phyloP scores from a whole-genome alignment of 2,888 invertebrate species.

The Lochmaea crataegi region DNA sequence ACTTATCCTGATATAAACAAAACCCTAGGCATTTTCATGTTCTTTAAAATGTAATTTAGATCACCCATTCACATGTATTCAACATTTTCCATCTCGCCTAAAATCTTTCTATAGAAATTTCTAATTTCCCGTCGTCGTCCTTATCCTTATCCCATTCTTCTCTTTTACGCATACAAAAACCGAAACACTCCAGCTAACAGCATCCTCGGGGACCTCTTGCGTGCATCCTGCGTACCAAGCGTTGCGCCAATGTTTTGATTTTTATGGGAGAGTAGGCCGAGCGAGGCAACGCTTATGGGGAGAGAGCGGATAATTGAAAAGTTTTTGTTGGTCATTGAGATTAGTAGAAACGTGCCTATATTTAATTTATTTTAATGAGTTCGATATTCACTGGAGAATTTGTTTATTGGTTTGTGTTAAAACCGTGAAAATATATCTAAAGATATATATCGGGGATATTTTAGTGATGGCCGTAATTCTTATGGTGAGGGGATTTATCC shows the following conservation, averaged over 20 bases:
- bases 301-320: conserved; percentile 59
- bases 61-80: background rate
- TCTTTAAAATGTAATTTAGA: background rate
- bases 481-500: background rate
- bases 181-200: conserved; percentile 29
- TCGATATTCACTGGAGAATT: conserved; percentile 49
- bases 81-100: conserved; percentile 15
- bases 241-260: conserved; percentile 62
- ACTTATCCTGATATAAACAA: background rate
- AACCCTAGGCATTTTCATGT: background rate
- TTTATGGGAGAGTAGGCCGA: conserved; percentile 63
- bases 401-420: conserved; percentile 33
- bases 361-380: conserved; percentile 61
- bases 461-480: background rate
- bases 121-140: conserved; percentile 4
- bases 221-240: conserved; percentile 35
- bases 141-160: conserved; percentile 6
- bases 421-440: conserved; percentile 19
- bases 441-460: background rate
- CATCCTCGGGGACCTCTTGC: conserved; percentile 39
- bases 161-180: conserved; percentile 15
- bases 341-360: conserved; percentile 60
- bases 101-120: conserved; percentile 17
- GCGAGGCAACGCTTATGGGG: conserved; percentile 49
- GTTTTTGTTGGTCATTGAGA: conserved; percentile 61